Conservation (phyloP, 2,113 vertebrate species). For the Rallus limicola region DNA sequence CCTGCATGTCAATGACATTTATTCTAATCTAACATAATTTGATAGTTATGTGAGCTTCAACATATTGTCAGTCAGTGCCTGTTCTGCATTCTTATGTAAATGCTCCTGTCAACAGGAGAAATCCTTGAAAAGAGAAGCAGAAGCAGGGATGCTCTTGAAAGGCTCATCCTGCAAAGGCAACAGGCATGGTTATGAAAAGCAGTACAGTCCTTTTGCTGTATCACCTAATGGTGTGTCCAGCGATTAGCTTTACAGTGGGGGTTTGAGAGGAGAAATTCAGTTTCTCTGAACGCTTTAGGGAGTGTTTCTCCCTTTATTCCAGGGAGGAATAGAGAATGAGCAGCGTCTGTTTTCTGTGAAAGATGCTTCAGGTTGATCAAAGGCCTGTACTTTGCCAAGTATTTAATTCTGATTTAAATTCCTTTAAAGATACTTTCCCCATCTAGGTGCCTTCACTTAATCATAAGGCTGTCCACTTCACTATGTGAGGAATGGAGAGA, state of each 20-base stretch:
- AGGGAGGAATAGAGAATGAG: not conserved
- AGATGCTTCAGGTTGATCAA: not conserved
- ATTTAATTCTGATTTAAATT: not conserved
- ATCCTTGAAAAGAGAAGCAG: not conserved
- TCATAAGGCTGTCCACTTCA: not conserved
- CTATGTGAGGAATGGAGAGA: not conserved
- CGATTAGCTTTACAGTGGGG: not conserved
- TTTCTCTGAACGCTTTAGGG: not conserved
- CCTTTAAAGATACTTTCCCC: not conserved
- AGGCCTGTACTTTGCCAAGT: not conserved
- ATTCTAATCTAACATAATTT: constrained; percentile 35
- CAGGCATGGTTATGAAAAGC: not conserved
- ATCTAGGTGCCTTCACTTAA: not conserved
- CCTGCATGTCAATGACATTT: not conserved
- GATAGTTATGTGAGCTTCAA: not conserved
- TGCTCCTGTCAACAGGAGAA: constrained; percentile 20
- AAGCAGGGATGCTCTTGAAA: not conserved
- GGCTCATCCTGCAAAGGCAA: not conserved
- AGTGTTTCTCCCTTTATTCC: not conserved
- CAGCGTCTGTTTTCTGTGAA: not conserved
- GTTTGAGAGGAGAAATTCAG: not conserved
- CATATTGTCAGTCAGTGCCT: constrained; percentile 21
- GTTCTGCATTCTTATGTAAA: constrained; percentile 51
- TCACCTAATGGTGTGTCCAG: not conserved
- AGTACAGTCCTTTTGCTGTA: not conserved